Percentiles rank a stretch among this genome's conserved stretches.
phyloP scores from a whole-genome alignment of 2,113 vertebrate species.

The Pelodiscus sinensis region DNA sequence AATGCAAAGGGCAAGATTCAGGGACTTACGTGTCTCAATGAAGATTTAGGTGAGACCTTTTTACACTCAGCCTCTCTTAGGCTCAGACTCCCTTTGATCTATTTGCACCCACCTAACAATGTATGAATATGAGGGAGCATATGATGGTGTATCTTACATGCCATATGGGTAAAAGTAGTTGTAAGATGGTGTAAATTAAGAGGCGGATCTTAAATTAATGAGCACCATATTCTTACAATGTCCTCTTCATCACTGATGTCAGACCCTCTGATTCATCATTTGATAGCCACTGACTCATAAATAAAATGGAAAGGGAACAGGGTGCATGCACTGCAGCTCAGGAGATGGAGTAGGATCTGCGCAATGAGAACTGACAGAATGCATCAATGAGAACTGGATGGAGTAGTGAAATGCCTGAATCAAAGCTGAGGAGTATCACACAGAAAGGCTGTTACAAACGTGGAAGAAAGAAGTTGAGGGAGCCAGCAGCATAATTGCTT shows the following conservation, averaged over 20 bases:
- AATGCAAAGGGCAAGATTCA: neutral
- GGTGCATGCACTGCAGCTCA: neutral
- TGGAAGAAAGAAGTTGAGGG: neutral
- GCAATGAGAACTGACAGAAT: neutral
- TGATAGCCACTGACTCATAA: neutral
- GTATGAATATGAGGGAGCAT: neutral
- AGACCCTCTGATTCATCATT: neutral
- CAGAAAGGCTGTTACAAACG: neutral
- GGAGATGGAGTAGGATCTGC: neutral
- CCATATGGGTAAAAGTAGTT: neutral
- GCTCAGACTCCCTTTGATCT: neutral
- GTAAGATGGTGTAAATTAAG: neutral
- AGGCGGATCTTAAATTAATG: neutral
- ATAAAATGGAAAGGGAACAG: neutral
- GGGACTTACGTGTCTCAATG: neutral
- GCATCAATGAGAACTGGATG: neutral
- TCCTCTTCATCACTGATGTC: neutral
- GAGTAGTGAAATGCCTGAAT: neutral
- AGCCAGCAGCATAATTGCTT: neutral
- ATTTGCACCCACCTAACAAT: neutral
- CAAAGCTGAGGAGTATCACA: neutral
- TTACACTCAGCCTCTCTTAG: neutral
- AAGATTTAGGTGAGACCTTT: neutral
- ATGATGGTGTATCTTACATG: neutral
- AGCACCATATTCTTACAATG: neutral